phyloP scores from a whole-genome alignment of 23 tunicate species.

The Ascidia mentula region DNA sequence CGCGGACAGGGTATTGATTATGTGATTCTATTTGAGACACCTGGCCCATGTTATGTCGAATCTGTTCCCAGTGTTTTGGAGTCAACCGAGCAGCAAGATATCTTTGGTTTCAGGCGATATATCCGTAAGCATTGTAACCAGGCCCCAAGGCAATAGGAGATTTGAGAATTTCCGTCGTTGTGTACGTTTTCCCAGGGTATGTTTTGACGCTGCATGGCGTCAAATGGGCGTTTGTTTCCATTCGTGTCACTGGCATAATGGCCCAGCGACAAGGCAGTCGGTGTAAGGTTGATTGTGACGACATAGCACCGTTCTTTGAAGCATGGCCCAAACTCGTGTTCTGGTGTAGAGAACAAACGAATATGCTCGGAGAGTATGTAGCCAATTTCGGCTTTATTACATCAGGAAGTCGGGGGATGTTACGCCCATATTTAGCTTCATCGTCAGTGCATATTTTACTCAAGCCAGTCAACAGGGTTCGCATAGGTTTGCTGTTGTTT shows the following conservation, averaged over 20 bases:
- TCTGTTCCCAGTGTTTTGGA: not conserved
- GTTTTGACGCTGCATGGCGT: not conserved
- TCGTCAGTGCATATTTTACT: not conserved
- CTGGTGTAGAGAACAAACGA: not conserved
- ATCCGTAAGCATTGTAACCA: too few species aligned
- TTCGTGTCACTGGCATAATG: not conserved
- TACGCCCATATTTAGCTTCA: not conserved
- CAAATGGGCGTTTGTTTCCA: not conserved
- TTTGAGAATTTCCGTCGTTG: not conserved
- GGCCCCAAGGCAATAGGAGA: not conserved
- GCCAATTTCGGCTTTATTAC: not conserved
- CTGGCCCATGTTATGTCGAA: not conserved
- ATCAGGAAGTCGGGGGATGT: not conserved
- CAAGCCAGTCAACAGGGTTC: too few species aligned
- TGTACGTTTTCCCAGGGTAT: not conserved
- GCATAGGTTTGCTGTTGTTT: too few species aligned
- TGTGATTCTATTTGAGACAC: too few species aligned
- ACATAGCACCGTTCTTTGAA: not conserved
- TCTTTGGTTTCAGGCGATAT: not conserved
- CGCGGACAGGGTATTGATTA: not conserved
- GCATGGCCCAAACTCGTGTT: not conserved
- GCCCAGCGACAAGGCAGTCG: not conserved
- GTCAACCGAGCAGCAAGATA: not conserved
- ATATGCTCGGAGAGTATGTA: not conserved
- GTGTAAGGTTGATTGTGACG: conserved; percentile 3